Percentiles rank a stretch among this genome's conserved stretches.
Evolutionary conservation across 2,113 vertebrate genomes (phyloP).

Genomic region (Gymnocephalus cernua): DNA sequence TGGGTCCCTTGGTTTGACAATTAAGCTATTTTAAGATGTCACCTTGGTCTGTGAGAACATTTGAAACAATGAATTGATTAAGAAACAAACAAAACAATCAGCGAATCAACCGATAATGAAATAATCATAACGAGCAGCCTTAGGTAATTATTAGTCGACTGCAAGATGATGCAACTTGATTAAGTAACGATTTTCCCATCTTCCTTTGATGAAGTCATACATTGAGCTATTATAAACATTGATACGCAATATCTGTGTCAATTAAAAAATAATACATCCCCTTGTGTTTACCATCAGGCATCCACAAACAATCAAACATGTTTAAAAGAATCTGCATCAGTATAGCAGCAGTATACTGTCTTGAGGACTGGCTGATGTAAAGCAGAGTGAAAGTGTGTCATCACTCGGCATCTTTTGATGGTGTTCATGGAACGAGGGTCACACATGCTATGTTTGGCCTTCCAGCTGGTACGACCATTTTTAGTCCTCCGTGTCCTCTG

Average conservation of each 20-base stretch:
- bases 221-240: not conserved
- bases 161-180: conserved; percentile 18
- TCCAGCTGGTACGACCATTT: conserved; percentile 64
- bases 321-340: conserved; percentile 6
- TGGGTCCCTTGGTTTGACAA: not conserved
- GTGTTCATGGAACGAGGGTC: conserved; percentile 47
- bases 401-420: conserved; percentile 51
- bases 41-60: not conserved
- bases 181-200: not conserved
- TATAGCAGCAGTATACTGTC: not conserved
- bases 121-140: conserved; percentile 12
- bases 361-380: conserved; percentile 55
- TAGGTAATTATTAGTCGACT: conserved; percentile 1
- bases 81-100: not conserved
- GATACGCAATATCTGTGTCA: not conserved
- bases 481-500: conserved; percentile 66
- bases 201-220: conserved; percentile 3
- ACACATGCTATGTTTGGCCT: conserved; percentile 66
- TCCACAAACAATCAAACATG: conserved; percentile 3
- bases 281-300: conserved; percentile 1
- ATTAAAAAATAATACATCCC: not conserved
- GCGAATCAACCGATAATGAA: conserved; percentile 1
- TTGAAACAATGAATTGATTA: not conserved
- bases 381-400: conserved; percentile 66
- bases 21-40: not conserved